Percentiles rank a stretch among this genome's conserved stretches.
Evolutionary conservation across 2,888 invertebrate genomes (phyloP).

Genomic region (Carpatolechia fugitivella): DNA sequence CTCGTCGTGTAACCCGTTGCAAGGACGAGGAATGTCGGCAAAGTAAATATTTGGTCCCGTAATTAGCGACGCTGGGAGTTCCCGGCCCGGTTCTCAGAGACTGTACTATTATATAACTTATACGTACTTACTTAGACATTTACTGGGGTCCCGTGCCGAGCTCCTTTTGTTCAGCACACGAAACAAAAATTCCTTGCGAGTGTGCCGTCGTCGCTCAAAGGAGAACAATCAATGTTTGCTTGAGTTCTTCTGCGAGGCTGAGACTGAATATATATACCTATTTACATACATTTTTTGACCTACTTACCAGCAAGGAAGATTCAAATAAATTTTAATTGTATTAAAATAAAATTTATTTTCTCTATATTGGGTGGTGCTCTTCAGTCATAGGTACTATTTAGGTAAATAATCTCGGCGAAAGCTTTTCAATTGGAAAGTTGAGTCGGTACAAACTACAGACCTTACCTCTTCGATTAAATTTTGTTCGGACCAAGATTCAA

Average conservation of each 20-base stretch:
- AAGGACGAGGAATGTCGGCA: conserved; percentile 45
- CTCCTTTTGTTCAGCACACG: not conserved
- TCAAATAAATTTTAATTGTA: no score
- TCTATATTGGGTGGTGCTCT: no score
- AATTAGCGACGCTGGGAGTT: conserved; percentile 54
- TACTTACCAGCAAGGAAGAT: no score
- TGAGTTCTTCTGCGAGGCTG: not conserved
- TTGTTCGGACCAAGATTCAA: no score
- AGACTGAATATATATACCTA: no score
- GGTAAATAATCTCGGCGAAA: no score
- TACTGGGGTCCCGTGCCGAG: not conserved
- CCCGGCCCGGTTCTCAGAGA: no score
- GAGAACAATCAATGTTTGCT: not conserved
- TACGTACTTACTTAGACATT: not conserved
- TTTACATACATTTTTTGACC: no score
- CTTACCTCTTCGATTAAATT: no score
- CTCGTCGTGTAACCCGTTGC: conserved; percentile 18
- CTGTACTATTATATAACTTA: no score
- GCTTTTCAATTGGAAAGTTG: conserved; percentile 27
- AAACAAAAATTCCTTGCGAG: not conserved
- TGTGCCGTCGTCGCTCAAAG: not conserved
- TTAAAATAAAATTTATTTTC: no score
- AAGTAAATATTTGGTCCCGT: conserved; percentile 69
- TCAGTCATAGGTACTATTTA: no score
- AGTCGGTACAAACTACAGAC: conserved; percentile 26